Conservation (phyloP, 2,113 vertebrate genomes). For the Melierax canorus region DNA sequence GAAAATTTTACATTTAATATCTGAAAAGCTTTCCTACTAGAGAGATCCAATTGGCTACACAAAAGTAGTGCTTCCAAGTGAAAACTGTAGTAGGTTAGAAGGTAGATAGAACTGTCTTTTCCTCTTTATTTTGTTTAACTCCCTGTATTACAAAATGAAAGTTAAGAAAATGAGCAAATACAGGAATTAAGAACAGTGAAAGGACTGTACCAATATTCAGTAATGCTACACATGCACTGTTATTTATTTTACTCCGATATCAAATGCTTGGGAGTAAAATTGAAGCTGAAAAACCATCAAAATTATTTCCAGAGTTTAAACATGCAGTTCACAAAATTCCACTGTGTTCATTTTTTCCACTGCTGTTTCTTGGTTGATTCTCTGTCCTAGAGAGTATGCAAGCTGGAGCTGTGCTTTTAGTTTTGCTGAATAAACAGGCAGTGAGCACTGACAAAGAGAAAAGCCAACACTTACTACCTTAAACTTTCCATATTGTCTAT, state of each 20-base stretch:
- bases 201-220: neutral
- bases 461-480: slow-evolving; percentile 15
- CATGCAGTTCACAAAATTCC: neutral
- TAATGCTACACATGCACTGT: neutral
- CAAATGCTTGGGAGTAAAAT: neutral
- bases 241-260: neutral
- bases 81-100: neutral
- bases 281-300: neutral
- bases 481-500: slow-evolving; percentile 10
- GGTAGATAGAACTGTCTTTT: neutral
- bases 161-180: neutral
- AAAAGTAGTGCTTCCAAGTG: neutral
- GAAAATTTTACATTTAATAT: neutral
- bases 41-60: neutral
- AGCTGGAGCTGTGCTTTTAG: neutral
- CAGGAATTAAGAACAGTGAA: neutral
- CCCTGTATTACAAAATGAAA: neutral
- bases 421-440: neutral
- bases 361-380: neutral
- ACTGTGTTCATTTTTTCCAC: neutral
- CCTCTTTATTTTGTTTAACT: neutral
- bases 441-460: neutral
- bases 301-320: neutral
- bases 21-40: neutral
- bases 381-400: neutral